Conservation (phyloP, 2,113 vertebrate species). For the Osmerus eperlanus region DNA sequence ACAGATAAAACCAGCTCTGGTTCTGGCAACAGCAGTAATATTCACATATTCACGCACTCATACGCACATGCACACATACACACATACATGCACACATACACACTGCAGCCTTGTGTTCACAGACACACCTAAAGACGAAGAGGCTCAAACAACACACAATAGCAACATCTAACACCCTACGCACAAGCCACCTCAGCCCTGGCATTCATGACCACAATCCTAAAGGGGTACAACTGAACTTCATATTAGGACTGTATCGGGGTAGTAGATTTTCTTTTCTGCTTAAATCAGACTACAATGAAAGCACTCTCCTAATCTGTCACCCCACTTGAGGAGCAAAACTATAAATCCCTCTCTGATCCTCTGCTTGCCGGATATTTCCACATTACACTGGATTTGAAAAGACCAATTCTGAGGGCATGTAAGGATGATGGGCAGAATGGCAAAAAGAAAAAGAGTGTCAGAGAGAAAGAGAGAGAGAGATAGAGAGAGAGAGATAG, state of each 20-base stretch:
- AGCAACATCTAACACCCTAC: background rate
- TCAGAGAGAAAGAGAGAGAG: background rate
- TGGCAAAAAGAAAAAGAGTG: background rate
- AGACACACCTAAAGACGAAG: background rate
- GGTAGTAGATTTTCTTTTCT: background rate
- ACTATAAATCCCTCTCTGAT: conserved; percentile 48
- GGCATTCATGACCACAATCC: background rate
- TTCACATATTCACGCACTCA: conserved; percentile 5
- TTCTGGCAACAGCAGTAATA: background rate
- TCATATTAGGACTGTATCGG: background rate
- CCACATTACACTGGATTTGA: conserved; percentile 57
- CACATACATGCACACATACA: background rate
- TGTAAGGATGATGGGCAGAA: conserved; percentile 51
- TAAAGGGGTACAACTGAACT: background rate
- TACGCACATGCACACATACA: background rate
- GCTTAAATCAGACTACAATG: conserved; percentile 44
- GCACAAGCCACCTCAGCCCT: background rate
- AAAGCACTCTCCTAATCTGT: conserved; percentile 49
- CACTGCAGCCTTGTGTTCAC: background rate
- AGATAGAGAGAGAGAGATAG: background rate
- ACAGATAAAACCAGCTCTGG: conserved; percentile 32
- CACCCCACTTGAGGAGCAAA: conserved; percentile 43
- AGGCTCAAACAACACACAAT: background rate
- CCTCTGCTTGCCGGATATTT: conserved; percentile 46
- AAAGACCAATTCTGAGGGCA: conserved; percentile 52